Evolutionary conservation across 1,140 invertebrate species (phyloP).

Genomic region (Eriosoma lanigerum): DNA sequence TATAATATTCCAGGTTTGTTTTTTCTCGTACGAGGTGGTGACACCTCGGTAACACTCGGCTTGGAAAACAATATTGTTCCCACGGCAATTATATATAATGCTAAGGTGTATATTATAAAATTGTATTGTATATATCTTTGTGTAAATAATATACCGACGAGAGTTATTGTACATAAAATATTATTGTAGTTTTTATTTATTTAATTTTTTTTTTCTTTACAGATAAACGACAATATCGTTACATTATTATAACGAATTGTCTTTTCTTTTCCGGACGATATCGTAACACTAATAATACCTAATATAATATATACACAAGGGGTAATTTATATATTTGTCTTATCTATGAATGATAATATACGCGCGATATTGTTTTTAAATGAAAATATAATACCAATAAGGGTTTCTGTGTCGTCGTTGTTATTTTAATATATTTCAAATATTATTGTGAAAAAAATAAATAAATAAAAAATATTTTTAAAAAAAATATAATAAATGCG

Average conservation of each 20-base stretch:
- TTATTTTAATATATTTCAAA: slow-evolving; percentile 49
- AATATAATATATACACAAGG: no score
- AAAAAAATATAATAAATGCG: background rate
- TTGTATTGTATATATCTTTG: background rate
- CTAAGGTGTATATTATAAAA: background rate
- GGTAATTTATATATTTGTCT: no score
- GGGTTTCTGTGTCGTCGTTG: slow-evolving; percentile 40
- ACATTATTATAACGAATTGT: no score
- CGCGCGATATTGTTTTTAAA: no score
- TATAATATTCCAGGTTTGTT: no score
- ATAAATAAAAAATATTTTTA: background rate
- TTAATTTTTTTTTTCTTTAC: background rate
- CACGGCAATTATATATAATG: slow-evolving; percentile 37
- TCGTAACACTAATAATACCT: no score
- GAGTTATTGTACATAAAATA: no score
- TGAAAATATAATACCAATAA: background rate
- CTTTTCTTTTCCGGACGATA: no score
- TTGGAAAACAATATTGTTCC: slow-evolving; percentile 24
- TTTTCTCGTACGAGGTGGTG: background rate
- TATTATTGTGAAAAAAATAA: background rate
- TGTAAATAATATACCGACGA: slow-evolving; percentile 7
- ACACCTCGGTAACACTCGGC: slow-evolving; percentile 2
- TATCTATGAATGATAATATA: no score
- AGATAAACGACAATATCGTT: no score
- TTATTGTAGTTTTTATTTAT: slow-evolving; percentile 32